Percentiles rank a stretch among this genome's conserved stretches.
Evolutionary conservation across 2,797 vertebrate genomes (phyloP).

Genomic region (Apogon hyalosoma): DNA sequence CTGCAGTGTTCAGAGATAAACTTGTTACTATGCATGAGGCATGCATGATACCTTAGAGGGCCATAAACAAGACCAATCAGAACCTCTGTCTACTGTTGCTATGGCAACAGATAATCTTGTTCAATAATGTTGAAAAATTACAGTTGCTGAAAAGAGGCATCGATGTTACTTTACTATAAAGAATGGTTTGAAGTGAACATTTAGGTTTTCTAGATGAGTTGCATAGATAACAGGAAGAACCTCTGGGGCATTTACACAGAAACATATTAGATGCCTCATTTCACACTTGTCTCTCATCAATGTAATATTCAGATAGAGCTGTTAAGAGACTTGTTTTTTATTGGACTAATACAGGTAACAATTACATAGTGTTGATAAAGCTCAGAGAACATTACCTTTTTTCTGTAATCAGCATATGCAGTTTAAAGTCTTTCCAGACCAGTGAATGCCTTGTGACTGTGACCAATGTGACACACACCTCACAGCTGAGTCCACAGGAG

Average conservation of each 20-base stretch:
- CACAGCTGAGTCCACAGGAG: constrained; percentile 4
- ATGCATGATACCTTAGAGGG: constrained; percentile 37
- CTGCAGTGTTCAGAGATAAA: constrained; percentile 45
- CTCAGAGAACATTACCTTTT: constrained; percentile 1
- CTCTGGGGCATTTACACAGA: not conserved
- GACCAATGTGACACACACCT: not conserved
- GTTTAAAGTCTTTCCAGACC: not conserved
- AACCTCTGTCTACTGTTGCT: constrained; percentile 63
- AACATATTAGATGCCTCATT: not conserved
- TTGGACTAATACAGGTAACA: not conserved
- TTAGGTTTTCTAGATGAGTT: not conserved
- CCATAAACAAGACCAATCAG: constrained; percentile 56
- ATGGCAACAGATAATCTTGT: constrained; percentile 65
- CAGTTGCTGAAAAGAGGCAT: constrained; percentile 21
- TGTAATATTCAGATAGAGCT: too few species aligned
- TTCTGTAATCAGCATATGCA: constrained; percentile 5
- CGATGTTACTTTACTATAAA: constrained; percentile 24
- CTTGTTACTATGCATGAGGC: constrained; percentile 47
- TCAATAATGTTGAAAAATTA: constrained; percentile 33
- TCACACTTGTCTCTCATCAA: not conserved
- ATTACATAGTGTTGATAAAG: not conserved
- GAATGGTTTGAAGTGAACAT: not conserved
- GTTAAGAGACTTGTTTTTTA: too few species aligned
- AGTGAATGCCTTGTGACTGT: not conserved
- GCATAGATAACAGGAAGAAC: not conserved